Evolutionary conservation across 2,888 invertebrate genomes (phyloP), one percentile per base, ranked within the genome.

Genomic region (Homarus gammarus): DNA sequence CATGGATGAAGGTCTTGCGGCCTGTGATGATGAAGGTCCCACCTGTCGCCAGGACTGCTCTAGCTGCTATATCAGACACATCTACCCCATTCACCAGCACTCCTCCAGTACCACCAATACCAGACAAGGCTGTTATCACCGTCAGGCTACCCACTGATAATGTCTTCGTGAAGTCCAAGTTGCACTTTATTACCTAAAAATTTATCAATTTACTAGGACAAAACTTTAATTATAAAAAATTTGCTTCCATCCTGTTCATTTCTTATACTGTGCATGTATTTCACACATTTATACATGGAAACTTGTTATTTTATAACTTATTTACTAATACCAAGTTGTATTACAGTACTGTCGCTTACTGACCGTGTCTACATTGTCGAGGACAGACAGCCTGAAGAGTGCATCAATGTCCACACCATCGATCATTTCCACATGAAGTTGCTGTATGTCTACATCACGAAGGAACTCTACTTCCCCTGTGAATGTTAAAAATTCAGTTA

Each of bases 391-490:
- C 1, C 18, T 2, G 56, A 40, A 72, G 22, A 86, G 70, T 40
- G 79, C 10, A 5, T 49, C 15, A 36, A 86, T 22, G 31, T 86
- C 12, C 38, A 86, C 79, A 22, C 68, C 68, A 68, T 86, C 77
- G 38, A 86, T 79, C 15, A 79, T 78, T 3, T 36, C 33, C 12
- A 38, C 79, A 5, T 18, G 3, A 12, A 79, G 49, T 0, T 51
- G n/a, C 0, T n/a, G 0, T 2, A 86, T 51, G 0, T 51, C n/a
- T 1, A 79, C 72, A 33, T 51, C 51, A 18, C 40, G 38, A 36
- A 70, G 49, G 56, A 86, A 86, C 22, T 51, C 49, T 6, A 79
- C 78, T n/a, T 10, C 18, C 10, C 86, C 86, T 86, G 86, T 49
- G 18, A 31, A 10, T 0, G 1, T 70, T 70, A 70, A 0, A 18